Conservation (phyloP, 2,888 invertebrate genomes). For the Apamea sordens region DNA sequence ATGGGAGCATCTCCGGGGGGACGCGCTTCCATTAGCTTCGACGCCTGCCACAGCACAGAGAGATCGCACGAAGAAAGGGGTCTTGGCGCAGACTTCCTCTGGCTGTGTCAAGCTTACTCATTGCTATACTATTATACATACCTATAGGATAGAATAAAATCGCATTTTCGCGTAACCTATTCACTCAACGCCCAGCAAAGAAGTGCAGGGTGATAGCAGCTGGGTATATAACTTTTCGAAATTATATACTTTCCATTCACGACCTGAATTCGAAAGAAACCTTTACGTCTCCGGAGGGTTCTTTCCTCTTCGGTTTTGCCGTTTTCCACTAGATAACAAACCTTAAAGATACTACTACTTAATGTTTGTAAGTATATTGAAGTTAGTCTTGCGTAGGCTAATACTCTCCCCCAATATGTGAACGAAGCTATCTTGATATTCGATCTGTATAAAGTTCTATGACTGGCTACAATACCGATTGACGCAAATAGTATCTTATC, state of each 20-base stretch:
- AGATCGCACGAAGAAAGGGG: neutral
- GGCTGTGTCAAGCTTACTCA: neutral
- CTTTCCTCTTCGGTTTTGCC: neutral
- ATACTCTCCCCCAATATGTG: neutral
- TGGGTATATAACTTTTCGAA: neutral
- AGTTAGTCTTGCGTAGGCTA: neutral
- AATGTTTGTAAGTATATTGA: neutral
- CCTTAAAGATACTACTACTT: too few species aligned
- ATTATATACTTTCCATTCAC: neutral
- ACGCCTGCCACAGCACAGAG: neutral
- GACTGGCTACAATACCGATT: slow-evolving; percentile 58
- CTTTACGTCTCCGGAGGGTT: neutral
- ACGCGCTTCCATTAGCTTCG: neutral
- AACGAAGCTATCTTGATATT: slow-evolving; percentile 21
- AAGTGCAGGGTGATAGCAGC: neutral
- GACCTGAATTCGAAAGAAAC: neutral
- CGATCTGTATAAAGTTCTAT: slow-evolving; percentile 63
- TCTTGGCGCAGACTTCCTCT: neutral
- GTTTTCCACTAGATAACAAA: neutral
- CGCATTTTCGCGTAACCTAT: neutral
- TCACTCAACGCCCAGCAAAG: neutral
- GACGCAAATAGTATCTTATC: slow-evolving; percentile 66
- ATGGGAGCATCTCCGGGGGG: neutral
- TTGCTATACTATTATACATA: neutral
- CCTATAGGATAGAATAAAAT: neutral